Conservation (phyloP, 2,113 vertebrate genomes). For the Calyptommatus sinebrachiatus region DNA sequence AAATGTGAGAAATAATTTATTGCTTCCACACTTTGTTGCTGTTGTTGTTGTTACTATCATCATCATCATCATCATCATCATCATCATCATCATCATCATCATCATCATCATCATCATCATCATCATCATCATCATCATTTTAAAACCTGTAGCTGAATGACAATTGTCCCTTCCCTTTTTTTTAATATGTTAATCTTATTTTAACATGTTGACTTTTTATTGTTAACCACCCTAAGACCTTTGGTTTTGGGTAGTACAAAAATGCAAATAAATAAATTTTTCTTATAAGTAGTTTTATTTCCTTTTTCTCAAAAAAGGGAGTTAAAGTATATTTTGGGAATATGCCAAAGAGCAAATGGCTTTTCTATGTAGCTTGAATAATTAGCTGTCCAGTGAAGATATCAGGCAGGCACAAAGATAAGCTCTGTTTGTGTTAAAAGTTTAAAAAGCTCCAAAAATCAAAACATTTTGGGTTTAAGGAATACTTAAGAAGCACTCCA, state of each 20-base stretch:
- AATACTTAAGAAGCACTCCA: constrained; percentile 5
- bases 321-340: neutral
- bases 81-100: too few species aligned
- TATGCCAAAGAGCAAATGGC: constrained; percentile 1
- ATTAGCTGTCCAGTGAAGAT: constrained; percentile 24
- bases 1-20: too few species aligned
- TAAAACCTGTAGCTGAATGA: neutral
- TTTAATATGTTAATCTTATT: too few species aligned
- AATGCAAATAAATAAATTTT: neutral
- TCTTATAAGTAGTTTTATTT: neutral
- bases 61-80: too few species aligned
- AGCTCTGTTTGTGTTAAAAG: constrained; percentile 26
- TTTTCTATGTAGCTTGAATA: constrained; percentile 25
- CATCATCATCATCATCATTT: neutral
- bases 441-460: constrained; percentile 16
- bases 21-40: too few species aligned
- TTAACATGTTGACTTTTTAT: too few species aligned
- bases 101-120: too few species aligned
- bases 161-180: neutral
- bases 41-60: too few species aligned
- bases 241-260: too few species aligned
- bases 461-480: constrained; percentile 19
- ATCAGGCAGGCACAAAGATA: constrained; percentile 29
- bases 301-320: neutral
- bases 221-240: too few species aligned